phyloP scores from a whole-genome alignment of 2,888 invertebrate genomes.

The Mermis nigrescens region DNA sequence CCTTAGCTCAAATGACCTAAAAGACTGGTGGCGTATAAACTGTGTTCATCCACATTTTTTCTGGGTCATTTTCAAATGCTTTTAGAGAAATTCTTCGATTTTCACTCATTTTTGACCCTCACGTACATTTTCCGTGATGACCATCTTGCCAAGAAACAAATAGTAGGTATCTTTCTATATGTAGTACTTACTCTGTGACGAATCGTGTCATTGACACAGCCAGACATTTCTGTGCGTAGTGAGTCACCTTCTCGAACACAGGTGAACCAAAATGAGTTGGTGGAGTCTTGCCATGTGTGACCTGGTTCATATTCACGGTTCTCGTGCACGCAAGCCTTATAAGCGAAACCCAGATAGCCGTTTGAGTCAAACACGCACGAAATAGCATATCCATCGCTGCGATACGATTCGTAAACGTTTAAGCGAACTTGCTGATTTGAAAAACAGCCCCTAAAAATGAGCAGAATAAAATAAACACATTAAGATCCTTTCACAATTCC shows the following conservation, averaged over 20 bases:
- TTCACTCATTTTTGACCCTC: no score
- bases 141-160: no score
- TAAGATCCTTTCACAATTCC: no score
- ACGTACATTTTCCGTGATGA: no score
- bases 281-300: not conserved
- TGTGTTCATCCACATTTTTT: no score
- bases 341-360: conserved; percentile 4
- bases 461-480: no score
- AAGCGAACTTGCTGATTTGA: not conserved
- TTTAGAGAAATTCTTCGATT: no score
- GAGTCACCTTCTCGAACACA: not conserved
- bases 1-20: no score
- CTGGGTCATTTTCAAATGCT: no score
- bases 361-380: not conserved
- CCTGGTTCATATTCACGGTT: not conserved
- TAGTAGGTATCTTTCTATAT: no score
- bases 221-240: not conserved
- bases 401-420: not conserved
- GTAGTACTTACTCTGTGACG: not conserved
- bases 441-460: conserved; percentile 1
- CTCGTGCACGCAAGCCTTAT: conserved; percentile 2
- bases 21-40: no score
- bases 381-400: not conserved
- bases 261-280: not conserved
- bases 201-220: not conserved